Percentiles rank a stretch among this genome's conserved stretches.
phyloP scores from a whole-genome alignment of 2,113 vertebrate species.

The Machaerirhynchus nigripectus region DNA sequence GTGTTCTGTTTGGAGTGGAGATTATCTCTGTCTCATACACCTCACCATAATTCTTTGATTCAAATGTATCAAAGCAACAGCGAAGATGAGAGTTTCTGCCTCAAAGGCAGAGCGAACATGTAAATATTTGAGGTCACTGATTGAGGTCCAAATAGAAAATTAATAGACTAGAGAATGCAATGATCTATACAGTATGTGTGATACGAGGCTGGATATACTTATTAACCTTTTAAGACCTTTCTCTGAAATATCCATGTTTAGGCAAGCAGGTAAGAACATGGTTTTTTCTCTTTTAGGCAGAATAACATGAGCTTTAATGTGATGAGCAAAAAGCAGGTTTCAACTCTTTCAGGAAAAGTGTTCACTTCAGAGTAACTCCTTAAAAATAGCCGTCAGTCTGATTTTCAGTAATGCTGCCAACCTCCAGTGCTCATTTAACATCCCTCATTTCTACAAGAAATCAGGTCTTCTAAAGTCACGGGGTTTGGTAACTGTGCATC shows the following conservation, averaged over 20 bases:
- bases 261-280: background rate
- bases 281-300: background rate
- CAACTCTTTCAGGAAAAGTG: background rate
- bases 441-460: background rate
- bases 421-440: background rate
- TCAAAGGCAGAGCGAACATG: background rate
- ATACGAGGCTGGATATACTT: background rate
- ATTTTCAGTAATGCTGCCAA: background rate
- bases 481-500: background rate
- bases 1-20: background rate
- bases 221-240: background rate
- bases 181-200: background rate
- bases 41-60: background rate
- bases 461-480: background rate
- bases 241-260: background rate
- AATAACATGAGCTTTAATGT: background rate
- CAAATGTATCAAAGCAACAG: background rate
- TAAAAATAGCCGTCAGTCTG: background rate
- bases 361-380: background rate
- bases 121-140: background rate
- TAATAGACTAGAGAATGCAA: background rate
- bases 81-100: background rate
- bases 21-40: background rate
- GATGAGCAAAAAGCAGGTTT: background rate
- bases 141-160: background rate